Evolutionary conservation across 2,888 invertebrate species (phyloP), one percentile per base, ranked within the genome.

Genomic region (Platerodrilus igneus): DNA sequence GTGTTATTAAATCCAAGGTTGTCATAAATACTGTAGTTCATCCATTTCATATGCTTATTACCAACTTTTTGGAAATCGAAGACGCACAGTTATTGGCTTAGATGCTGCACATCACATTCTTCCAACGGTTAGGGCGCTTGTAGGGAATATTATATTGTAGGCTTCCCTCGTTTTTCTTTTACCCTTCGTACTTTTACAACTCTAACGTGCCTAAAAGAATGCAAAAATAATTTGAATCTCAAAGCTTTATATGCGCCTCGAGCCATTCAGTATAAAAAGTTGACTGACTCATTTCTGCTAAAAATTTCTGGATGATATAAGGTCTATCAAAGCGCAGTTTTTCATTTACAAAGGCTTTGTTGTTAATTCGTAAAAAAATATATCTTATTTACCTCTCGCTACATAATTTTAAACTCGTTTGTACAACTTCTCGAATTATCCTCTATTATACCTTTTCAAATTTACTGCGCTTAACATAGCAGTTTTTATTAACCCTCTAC

Each of bases 151-250:
- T 45, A 48, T n/a, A n/a, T 45, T 45, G 44, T 48, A 28, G 33
- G 22, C 19, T 23, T 23, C 20, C 25, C 20, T 37, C 33, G 17
- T 28, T 37, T 37, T 23, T 41, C 35, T 31, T 42, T 42, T 42
- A 37, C 37, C 42, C 33, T 37, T 32, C 37, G 42, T 36, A n/a
- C 37, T 31, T 42, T 42, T 37, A 37, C 31, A 28, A 25, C 27
- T 37, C 28, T 37, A 37, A 37, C 32, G 37, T 33, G 37, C 42
- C 32, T 31, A 22, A 39, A 42, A 42, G 42, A 37, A 42, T 42
- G 37, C 29, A 42, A 37, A 42, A 42, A 37, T 43, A 38, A 43
- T 43, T 38, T 38, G 38, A 43, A 43, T 43, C 38, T 43, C 42
- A 43, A 43, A 43, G 42, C 25, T 35, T 38, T 43, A 35, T 34